A percentile compares a stretch with the other conserved stretches of the same genome.
Evolutionary conservation across 1,140 invertebrate genomes (phyloP).

Genomic region (Tetranychus cinnabarinus): DNA sequence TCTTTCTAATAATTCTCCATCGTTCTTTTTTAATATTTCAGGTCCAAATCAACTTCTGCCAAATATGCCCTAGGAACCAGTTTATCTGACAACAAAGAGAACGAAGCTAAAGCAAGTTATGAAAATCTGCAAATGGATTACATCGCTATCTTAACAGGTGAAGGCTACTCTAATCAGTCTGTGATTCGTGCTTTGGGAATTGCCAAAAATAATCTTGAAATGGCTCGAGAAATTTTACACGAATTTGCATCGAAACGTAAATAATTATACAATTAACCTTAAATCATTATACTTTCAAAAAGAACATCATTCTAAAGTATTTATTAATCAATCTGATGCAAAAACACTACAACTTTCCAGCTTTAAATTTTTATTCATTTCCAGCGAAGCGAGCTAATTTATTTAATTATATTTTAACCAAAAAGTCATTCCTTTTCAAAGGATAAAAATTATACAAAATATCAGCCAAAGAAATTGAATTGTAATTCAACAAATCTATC

Average conservation of each 20-base stretch:
- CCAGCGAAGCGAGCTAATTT: too few species aligned
- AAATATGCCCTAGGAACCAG: constrained; percentile 16
- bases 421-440: too few species aligned
- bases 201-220: constrained; percentile 59
- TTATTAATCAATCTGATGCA: too few species aligned
- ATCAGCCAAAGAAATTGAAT: too few species aligned
- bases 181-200: constrained; percentile 72
- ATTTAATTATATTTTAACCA: too few species aligned
- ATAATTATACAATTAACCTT: not conserved
- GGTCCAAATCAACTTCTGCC: constrained; percentile 19
- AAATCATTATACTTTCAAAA: not conserved
- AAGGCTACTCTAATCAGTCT: constrained; percentile 66
- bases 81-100: constrained; percentile 19
- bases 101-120: constrained; percentile 25
- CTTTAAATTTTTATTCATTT: too few species aligned
- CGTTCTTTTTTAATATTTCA: constrained; percentile 16
- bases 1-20: not conserved
- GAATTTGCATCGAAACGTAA: constrained; percentile 49
- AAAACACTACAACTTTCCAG: too few species aligned
- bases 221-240: constrained; percentile 81
- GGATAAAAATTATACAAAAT: too few species aligned
- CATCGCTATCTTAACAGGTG: constrained; percentile 55
- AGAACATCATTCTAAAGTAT: too few species aligned
- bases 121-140: constrained; percentile 79
- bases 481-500: too few species aligned